Percentiles rank a stretch among this genome's conserved stretches.
These are phyloP conservation scores for Lepus oiostolus DNA, from an alignment of 2,797 vertebrate genomes.

Conservation along the genomic window DNA sequence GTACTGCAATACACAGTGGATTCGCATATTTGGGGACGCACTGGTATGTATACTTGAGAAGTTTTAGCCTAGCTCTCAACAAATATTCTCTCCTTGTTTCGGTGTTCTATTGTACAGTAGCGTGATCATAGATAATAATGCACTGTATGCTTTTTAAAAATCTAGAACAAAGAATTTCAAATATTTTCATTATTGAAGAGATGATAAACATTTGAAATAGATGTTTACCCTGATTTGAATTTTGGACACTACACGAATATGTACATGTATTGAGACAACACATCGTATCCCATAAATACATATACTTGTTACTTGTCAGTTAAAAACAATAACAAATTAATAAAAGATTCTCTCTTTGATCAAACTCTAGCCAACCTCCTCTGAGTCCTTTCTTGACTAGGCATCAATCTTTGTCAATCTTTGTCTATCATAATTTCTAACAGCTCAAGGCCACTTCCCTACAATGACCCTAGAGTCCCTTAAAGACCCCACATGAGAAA, in stretches of 20 bases:
- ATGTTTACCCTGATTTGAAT: no score
- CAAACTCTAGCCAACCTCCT: neutral
- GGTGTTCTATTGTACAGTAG: no score
- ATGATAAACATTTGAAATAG: no score
- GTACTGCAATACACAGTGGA: neutral
- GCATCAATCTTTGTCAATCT: neutral
- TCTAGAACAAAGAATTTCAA: no score
- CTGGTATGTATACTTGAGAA: neutral
- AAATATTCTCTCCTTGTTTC: neutral
- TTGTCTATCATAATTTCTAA: neutral
- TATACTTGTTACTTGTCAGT: no score
- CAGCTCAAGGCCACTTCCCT: neutral
- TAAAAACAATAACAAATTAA: no score
- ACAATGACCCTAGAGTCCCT: neutral
- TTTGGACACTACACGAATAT: no score
- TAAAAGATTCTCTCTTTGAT: neutral
- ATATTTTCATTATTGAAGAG: no score
- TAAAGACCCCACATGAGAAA: neutral
- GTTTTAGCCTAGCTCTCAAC: neutral
- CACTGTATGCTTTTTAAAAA: no score
- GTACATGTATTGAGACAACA: no score
- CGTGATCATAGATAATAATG: no score
- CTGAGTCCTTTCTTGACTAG: neutral
- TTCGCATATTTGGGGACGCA: neutral
- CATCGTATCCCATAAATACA: no score